A percentile compares a stretch with the other conserved stretches of the same genome.
phyloP scores from a whole-genome alignment of 2,797 vertebrate genomes.

The Neostethus bicornis region DNA sequence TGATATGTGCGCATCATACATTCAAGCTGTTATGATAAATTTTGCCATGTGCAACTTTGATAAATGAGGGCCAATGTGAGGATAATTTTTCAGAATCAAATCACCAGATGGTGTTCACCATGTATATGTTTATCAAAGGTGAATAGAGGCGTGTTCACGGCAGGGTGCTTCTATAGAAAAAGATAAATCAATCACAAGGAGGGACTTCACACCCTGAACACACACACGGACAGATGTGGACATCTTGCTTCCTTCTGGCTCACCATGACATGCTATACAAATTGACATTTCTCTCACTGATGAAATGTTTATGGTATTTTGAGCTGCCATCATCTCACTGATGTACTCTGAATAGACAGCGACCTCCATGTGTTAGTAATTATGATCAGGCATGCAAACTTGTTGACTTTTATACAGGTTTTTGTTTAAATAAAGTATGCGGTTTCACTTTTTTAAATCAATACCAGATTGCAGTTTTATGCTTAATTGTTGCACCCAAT shows the following conservation, averaged over 20 bases:
- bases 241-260: slow-evolving; percentile 43
- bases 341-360: slow-evolving; percentile 45
- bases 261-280: slow-evolving; percentile 56
- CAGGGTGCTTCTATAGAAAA: slow-evolving; percentile 48
- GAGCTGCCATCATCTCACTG: slow-evolving; percentile 35
- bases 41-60: too few species aligned
- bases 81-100: slow-evolving; percentile 57
- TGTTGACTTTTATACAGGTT: not conserved
- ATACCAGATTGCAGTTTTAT: not conserved
- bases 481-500: not conserved
- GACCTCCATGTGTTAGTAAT: slow-evolving; percentile 56
- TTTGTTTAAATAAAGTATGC: not conserved
- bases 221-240: slow-evolving; percentile 58
- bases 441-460: not conserved
- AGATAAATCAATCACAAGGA: slow-evolving; percentile 62
- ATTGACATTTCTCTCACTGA: slow-evolving; percentile 64
- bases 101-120: slow-evolving; percentile 47
- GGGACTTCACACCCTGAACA: slow-evolving; percentile 71
- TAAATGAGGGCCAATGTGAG: too few species aligned
- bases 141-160: slow-evolving; percentile 49
- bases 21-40: too few species aligned
- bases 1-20: too few species aligned
- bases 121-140: slow-evolving; percentile 54
- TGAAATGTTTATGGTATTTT: slow-evolving; percentile 62
- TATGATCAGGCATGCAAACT: slow-evolving; percentile 38